phyloP scores from a whole-genome alignment of 37 sponge, comb jelly and placozoan species.

The Hormiphora californensis region DNA sequence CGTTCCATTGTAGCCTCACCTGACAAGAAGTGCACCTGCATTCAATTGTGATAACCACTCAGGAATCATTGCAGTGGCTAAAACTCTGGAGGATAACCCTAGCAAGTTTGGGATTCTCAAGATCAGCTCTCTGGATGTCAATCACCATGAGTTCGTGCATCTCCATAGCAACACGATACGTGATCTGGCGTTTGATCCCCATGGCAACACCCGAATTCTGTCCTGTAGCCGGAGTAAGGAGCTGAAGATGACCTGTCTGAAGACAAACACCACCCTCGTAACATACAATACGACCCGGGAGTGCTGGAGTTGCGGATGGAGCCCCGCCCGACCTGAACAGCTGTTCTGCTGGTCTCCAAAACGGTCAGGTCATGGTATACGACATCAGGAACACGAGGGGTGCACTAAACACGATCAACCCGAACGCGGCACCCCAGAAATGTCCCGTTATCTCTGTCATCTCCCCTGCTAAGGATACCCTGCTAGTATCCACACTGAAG shows the following conservation, averaged over 20 bases:
- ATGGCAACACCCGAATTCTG: conserved; percentile 18
- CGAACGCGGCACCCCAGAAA: background rate
- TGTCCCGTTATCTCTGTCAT: conserved; percentile 7
- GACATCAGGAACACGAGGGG: conserved; percentile 29
- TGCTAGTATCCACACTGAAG: conserved; percentile 11
- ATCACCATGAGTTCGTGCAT: conserved; percentile 41
- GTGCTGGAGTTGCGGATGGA: conserved; percentile 53
- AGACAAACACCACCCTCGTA: conserved; percentile 30
- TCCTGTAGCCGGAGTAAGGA: conserved; percentile 34
- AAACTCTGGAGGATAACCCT: conserved; percentile 2
- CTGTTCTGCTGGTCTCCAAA: conserved; percentile 36
- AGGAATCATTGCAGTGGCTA: conserved; percentile 32
- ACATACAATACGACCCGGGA: background rate
- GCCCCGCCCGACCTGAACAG: background rate
- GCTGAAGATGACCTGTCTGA: conserved; percentile 12
- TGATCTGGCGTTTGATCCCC: conserved; percentile 37
- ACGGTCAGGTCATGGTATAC: conserved; percentile 16
- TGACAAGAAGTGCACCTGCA: conserved; percentile 10
- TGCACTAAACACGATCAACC: background rate
- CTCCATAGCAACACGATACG: background rate
- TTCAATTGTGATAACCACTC: conserved; percentile 3
- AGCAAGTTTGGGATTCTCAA: conserved; percentile 1
- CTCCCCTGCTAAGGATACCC: background rate
- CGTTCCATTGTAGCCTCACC: background rate
- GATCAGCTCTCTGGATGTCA: conserved; percentile 10